These are phyloP conservation scores for Scomberomorus guttatus DNA, from an alignment of 2,797 vertebrate genomes.

Conservation along the genomic window DNA sequence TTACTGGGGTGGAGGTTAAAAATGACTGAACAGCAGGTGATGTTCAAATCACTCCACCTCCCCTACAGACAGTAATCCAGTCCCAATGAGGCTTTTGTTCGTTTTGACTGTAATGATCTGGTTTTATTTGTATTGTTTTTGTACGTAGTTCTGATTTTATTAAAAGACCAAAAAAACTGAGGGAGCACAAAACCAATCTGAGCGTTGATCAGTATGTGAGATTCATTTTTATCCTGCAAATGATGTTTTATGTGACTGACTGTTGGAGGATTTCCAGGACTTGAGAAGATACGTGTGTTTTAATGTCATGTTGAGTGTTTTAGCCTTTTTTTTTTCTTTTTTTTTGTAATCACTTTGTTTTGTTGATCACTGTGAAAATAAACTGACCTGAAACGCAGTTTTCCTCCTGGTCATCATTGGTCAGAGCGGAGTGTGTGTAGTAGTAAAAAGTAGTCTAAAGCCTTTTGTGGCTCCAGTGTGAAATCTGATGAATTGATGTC, in stretches of 20 bases:
- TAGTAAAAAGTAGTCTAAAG: too few relatives aligned
- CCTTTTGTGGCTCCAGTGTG: too few relatives aligned
- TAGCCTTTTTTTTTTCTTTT: too few relatives aligned
- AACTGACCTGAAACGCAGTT: neutral
- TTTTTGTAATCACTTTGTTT: conserved; percentile 16
- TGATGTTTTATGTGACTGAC: too few relatives aligned
- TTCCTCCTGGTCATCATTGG: neutral
- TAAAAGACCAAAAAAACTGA: neutral
- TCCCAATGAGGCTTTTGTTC: neutral
- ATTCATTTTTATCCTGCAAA: neutral
- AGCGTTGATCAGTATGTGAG: neutral
- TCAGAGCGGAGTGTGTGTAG: neutral
- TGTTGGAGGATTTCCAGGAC: neutral
- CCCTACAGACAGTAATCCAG: neutral
- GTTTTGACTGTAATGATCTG: neutral
- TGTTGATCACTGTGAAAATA: conserved; percentile 27
- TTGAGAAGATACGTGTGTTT: neutral
- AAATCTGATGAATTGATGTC: too few relatives aligned
- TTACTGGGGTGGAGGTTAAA: too few relatives aligned
- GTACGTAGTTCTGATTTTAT: neutral
- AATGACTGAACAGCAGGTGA: too few relatives aligned
- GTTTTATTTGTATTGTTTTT: neutral
- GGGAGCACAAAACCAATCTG: neutral
- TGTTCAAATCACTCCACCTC: too few relatives aligned
- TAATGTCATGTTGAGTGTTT: too few relatives aligned